These are phyloP conservation scores for Tuberolachnus salignus DNA, from an alignment of 2,888 invertebrate species.

Conservation along the genomic window DNA sequence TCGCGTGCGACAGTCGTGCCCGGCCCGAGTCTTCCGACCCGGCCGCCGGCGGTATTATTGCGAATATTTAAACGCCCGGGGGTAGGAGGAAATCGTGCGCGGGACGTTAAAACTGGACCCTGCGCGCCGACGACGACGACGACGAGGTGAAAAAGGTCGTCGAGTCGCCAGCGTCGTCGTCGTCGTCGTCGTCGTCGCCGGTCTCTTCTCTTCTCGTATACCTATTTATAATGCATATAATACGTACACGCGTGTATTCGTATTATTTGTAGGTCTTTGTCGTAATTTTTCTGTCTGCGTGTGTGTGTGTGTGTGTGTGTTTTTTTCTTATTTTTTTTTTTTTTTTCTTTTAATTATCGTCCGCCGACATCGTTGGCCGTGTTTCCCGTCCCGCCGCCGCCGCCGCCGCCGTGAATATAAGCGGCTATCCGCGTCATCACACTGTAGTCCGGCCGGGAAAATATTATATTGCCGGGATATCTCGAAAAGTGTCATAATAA, in stretches of 20 bases:
- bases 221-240: no score
- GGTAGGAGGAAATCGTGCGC: constrained; percentile 34
- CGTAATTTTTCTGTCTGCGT: neutral
- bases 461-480: constrained; percentile 1
- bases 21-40: neutral
- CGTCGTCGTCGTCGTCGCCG: constrained; percentile 5
- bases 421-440: neutral
- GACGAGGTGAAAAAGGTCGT: constrained; percentile 24
- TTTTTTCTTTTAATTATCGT: constrained; percentile 44
- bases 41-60: constrained; percentile 16
- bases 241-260: no score
- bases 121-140: neutral
- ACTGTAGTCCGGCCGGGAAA: neutral
- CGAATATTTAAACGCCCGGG: constrained; percentile 3
- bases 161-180: neutral
- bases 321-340: neutral
- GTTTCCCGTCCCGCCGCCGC: neutral
- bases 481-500: constrained; percentile 33
- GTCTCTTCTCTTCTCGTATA: neutral
- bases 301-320: neutral
- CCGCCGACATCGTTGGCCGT: constrained; percentile 21
- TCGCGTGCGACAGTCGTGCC: neutral
- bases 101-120: constrained; percentile 51
- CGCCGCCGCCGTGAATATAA: neutral
- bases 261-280: neutral